These are phyloP conservation scores for Rhynchomys soricoides DNA, from an alignment of 2,113 vertebrate species.

Conservation along the genomic window DNA sequence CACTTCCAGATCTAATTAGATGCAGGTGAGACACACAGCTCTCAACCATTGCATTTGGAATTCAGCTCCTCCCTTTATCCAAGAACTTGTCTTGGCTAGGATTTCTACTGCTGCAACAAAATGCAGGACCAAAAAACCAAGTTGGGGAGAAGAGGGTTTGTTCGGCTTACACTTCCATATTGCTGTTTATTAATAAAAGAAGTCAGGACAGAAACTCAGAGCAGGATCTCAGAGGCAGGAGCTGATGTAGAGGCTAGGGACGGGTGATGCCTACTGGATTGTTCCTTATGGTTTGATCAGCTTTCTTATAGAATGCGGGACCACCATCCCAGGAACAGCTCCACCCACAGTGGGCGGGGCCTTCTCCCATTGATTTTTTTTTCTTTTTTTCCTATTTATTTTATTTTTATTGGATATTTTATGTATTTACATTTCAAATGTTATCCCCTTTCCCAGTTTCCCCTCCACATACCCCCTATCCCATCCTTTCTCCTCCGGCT, in stretches of 20 bases:
- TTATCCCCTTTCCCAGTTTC: no score
- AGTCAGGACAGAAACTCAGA: background rate
- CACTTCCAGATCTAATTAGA: background rate
- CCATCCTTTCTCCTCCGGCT: no score
- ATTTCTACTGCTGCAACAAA: background rate
- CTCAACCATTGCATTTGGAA: background rate
- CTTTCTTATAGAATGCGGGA: background rate
- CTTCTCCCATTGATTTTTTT: no score
- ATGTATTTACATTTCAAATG: no score
- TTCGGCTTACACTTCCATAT: background rate
- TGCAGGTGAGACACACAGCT: background rate
- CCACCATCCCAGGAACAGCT: background rate
- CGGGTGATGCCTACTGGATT: background rate
- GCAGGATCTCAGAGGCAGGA: background rate
- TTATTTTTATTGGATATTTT: no score
- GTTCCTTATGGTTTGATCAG: background rate
- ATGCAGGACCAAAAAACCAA: background rate
- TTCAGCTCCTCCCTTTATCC: background rate
- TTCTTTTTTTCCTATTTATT: no score
- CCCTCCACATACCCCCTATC: no score
- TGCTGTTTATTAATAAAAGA: background rate
- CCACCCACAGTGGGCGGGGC: no score
- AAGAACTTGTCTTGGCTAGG: background rate
- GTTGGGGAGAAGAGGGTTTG: background rate
- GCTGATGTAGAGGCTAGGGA: background rate